Evolutionary conservation across 2,888 invertebrate species (phyloP), one percentile per base, ranked within the genome.

Genomic region (Zootermopsis nevadensis): DNA sequence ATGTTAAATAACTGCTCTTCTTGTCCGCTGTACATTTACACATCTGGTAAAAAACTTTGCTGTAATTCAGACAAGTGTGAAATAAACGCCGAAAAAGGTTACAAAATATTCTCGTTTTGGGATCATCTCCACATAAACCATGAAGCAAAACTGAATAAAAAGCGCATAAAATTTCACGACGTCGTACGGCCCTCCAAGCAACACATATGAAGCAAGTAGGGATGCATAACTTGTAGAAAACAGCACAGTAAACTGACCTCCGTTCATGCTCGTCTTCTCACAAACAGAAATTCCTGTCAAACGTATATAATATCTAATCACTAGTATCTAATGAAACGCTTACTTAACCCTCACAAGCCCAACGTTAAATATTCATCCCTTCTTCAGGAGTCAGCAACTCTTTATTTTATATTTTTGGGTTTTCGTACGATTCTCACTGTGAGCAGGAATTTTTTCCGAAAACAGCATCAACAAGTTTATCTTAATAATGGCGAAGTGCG

Each of bases 101-200:
- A n/a, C 55, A 55, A 55, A 55, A 55, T 55, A 22, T 55, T 55
- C 55, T 55, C 55, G 55, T 55, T n/a, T 55, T 55, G 55, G 22
- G 19, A 22, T 55, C 19, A 55, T 22, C 6, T 22, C n/a, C 22
- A 6, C 55, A 15, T 55, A 55, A 55, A 55, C 55, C 22, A 55
- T 4, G 15, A 55, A 22, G 55, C 55, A 48, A 8, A 48, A 48
- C 10, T 48, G 48, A 8, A 55, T 55, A 55, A 55, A 55, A 55
- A 55, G 6, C 55, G 22, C 55, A 55, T 55, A 55, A 55, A 55
- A 15, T 55, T 55, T 55, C 55, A 19, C 22, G 55, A 55, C 22
- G 22, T 10, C 55, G 10, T 55, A 55, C 55, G 6, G 6, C 22
- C 22, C 22, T 55, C 55, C 22, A 6, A 55, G 22, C 24, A 22